A percentile compares a stretch with the other conserved stretches of the same genome.
Conservation (phyloP, 1,140 invertebrate species). For the Pogonomyrmex californicus region DNA sequence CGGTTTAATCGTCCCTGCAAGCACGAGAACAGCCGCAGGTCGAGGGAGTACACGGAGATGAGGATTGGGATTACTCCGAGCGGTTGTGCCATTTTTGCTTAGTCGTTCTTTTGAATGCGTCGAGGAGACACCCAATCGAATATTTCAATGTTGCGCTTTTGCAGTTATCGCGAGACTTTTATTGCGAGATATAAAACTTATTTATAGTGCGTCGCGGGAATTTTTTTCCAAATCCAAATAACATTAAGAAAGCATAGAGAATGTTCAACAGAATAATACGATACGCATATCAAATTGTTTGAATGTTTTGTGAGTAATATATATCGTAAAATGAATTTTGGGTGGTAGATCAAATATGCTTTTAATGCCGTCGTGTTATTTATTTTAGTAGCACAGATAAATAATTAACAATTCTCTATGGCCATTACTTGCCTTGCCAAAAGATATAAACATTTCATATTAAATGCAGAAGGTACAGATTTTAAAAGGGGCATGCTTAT, state of each 20-base stretch:
- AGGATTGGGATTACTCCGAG: constrained; percentile 47
- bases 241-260: background rate
- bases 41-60: constrained; percentile 23
- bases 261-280: background rate
- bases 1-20: constrained; percentile 58
- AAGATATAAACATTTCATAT: background rate
- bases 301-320: background rate
- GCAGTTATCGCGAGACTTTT: constrained; percentile 18
- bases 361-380: background rate
- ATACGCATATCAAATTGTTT: background rate
- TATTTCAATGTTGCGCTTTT: constrained; percentile 33
- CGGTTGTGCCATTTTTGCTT: constrained; percentile 59
- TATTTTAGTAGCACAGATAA: background rate
- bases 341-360: background rate
- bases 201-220: background rate
- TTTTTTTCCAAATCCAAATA: background rate
- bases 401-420: background rate
- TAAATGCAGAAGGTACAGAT: background rate
- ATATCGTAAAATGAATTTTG: background rate
- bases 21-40: constrained; percentile 12
- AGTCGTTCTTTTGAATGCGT: constrained; percentile 34
- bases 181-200: constrained; percentile 30
- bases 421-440: background rate
- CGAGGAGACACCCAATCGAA: constrained; percentile 39
- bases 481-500: background rate